Conservation (phyloP, 2,888 invertebrate genomes). For the Nephrotoma appendiculata region DNA sequence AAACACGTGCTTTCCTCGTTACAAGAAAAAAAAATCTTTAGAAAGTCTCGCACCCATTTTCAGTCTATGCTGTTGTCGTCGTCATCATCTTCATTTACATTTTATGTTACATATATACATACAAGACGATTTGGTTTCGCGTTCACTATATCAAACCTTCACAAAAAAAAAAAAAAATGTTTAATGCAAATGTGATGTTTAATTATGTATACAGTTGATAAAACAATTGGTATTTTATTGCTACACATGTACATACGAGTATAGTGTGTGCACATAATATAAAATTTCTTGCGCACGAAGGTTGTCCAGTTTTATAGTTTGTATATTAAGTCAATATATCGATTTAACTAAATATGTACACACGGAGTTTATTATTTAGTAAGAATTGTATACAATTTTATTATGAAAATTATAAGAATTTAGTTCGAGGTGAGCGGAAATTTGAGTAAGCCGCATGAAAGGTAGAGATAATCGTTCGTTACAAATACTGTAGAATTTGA, state of each 20-base stretch:
- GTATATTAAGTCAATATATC: background rate
- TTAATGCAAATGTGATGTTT: background rate
- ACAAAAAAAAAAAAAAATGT: background rate
- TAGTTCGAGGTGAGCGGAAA: background rate
- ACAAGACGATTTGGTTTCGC: background rate
- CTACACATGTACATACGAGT: background rate
- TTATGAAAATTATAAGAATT: background rate
- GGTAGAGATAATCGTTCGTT: background rate
- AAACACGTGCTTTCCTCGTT: background rate
- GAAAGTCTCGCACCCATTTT: background rate
- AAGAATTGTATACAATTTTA: background rate
- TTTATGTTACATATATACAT: background rate
- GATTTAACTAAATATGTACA: background rate
- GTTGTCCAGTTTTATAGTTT: background rate
- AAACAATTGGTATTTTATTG: background rate
- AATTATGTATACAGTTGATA: background rate
- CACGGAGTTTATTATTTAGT: background rate
- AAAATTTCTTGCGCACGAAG: background rate
- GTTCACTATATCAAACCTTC: background rate
- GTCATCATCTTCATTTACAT: background rate
- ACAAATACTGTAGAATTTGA: background rate
- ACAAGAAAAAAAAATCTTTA: background rate
- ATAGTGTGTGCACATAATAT: background rate
- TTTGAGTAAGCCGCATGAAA: background rate
- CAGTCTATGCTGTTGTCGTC: background rate